Evolutionary conservation across 2,888 invertebrate genomes (phyloP).

Genomic region (Agrenia bidenticulata): DNA sequence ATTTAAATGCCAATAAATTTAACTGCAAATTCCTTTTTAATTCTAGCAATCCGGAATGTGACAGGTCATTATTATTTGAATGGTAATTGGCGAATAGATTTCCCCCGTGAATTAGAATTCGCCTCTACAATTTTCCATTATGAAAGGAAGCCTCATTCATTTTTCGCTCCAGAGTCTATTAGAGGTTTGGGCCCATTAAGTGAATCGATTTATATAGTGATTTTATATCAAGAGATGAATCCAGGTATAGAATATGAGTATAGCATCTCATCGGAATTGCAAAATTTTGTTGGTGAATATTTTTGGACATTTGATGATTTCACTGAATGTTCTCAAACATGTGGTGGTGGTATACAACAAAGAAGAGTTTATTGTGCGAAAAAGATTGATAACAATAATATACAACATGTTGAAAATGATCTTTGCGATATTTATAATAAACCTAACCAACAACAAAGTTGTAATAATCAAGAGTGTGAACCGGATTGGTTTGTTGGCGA

Average conservation of each 20-base stretch:
- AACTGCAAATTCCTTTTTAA: background rate
- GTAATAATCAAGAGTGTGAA: constrained; percentile 72
- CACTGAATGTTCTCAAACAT: constrained; percentile 77
- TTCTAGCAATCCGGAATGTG: constrained; percentile 73
- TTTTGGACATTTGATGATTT: constrained; percentile 84
- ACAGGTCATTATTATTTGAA: constrained; percentile 85
- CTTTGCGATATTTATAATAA: constrained; percentile 76
- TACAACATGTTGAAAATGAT: constrained; percentile 68
- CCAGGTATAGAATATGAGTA: constrained; percentile 87
- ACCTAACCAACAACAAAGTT: constrained; percentile 70
- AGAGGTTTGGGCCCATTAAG: constrained; percentile 82
- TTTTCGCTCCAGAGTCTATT: constrained; percentile 80
- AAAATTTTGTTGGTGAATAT: constrained; percentile 61
- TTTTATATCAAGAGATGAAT: constrained; percentile 78
- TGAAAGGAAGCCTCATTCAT: constrained; percentile 76
- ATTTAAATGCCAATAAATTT: constrained; percentile 19
- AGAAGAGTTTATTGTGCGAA: constrained; percentile 27
- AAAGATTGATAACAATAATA: constrained; percentile 7
- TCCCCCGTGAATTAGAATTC: constrained; percentile 75
- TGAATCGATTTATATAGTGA: constrained; percentile 81
- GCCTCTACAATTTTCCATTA: constrained; percentile 87
- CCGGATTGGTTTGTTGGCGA: constrained; percentile 72
- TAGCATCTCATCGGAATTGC: constrained; percentile 74
- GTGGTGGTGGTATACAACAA: constrained; percentile 76
- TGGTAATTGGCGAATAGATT: constrained; percentile 92